A percentile compares a stretch with the other conserved stretches of the same genome.
phyloP scores from a whole-genome alignment of 2,797 vertebrate species.

The Mareca strepera region DNA sequence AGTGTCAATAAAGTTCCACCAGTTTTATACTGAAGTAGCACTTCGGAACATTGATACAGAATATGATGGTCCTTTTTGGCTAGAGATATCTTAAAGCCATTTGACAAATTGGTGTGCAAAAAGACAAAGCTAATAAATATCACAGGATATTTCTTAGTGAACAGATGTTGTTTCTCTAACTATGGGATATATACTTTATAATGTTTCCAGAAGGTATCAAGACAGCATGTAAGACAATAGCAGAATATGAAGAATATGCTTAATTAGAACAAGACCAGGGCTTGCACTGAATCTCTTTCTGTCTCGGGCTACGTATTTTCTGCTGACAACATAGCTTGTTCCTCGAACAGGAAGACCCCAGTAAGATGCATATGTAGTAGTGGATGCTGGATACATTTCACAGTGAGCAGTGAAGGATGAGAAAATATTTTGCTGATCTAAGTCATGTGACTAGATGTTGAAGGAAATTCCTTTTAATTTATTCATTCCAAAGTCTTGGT shows the following conservation, averaged over 20 bases:
- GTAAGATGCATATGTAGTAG: neutral
- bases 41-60: conserved; percentile 32
- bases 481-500: neutral
- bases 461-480: neutral
- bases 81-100: conserved; percentile 65
- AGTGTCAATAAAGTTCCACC: neutral
- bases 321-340: neutral
- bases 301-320: neutral
- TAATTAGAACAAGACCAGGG: neutral
- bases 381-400: neutral
- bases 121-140: conserved; percentile 22
- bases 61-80: conserved; percentile 58
- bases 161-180: neutral
- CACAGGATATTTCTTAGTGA: neutral
- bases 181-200: neutral
- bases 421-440: neutral
- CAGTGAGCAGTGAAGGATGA: neutral
- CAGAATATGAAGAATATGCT: neutral
- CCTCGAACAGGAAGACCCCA: neutral
- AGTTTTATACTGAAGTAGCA: conserved; percentile 40
- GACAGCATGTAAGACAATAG: neutral
- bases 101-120: conserved; percentile 24
- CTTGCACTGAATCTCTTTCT: neutral
- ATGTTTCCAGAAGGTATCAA: neutral
- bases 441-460: neutral